Base-by-base conservation (phyloP, 2,888 invertebrate genomes). In the Apotomis turbidana region DNA sequence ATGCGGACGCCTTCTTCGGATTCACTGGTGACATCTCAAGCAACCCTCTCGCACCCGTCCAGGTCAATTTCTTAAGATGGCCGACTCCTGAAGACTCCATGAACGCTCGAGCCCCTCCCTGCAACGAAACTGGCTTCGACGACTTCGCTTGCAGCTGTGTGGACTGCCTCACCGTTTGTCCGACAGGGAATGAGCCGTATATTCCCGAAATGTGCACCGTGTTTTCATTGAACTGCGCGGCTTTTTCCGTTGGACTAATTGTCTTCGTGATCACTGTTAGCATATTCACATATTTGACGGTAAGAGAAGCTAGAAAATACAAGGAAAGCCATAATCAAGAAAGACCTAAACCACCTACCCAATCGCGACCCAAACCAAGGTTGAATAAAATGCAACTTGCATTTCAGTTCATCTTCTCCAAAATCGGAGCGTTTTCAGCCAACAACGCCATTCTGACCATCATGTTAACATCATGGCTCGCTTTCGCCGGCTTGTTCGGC, bases 131-230 rank as follows among this genome's bases (percentile, higher is more conserved):
- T 0, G 94, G 94, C 73, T 89, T 88, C 52, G 91, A 88, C 12
- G 94, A 95, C 0, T 85, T 91, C 13, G 91, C 96, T 0, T 98
- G 97, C 85, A 96, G 97, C 79, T 98, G 97, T 85, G 94, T 97
- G 51, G 97, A 97, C 82, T 97, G 97, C 81, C 80, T 90, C 0
- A 82, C 83, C 2, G 94, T 95, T 3, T 98, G 97, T 80, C 94
- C 95, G 0, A 70, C 87, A 13, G 89, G 90, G 5, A 83, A 88
- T 49, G 81, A 92, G 75, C 94, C 95, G 12, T 63, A 83, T 0
- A 74, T 89, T 2, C 84, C 85, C 0, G 90, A 93, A 36, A 82
- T 87, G 3, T 96, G 95, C 81, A 88, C 90, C 8, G 94, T 97
- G 64, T 85, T 94, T 5, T 94, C 94, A 4, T 85, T 96, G 0